phyloP scores from a whole-genome alignment of 1,140 invertebrate species.

The Tetramorium alpestre region DNA sequence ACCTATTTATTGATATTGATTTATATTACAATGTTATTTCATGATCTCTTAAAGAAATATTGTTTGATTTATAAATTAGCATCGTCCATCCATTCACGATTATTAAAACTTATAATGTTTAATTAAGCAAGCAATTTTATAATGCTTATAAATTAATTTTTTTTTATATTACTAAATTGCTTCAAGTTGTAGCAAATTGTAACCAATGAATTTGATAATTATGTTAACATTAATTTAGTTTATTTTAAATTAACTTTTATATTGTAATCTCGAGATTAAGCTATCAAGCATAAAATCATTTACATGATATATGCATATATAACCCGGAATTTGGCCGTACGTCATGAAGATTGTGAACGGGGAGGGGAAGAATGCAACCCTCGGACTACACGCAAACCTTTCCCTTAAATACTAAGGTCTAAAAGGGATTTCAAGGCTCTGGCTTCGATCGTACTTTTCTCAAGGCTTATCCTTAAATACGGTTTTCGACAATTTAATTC shows the following conservation, averaged over 20 bases:
- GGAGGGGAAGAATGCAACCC: background rate
- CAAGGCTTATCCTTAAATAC: slow-evolving; percentile 22
- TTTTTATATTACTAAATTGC: background rate
- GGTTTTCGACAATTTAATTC: slow-evolving; percentile 8
- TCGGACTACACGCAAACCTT: slow-evolving; percentile 56
- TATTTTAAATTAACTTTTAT: background rate
- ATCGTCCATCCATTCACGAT: background rate
- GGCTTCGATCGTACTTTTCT: slow-evolving; percentile 60
- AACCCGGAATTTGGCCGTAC: background rate
- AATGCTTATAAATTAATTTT: background rate
- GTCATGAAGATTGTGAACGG: slow-evolving; percentile 27
- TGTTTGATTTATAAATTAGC: background rate
- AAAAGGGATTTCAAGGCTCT: slow-evolving; percentile 66
- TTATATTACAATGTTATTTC: background rate
- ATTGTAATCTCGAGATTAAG: slow-evolving; percentile 11
- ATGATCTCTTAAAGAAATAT: background rate
- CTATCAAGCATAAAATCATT: background rate
- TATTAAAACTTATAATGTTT: background rate
- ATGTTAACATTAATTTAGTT: background rate
- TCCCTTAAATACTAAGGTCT: slow-evolving; percentile 43
- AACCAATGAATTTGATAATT: background rate
- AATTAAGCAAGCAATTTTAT: background rate
- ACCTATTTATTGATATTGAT: background rate
- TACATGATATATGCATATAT: background rate
- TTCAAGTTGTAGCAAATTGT: background rate